Evolutionary conservation across 2,113 vertebrate species (phyloP).

Genomic region (Meleagris gallopavo): DNA sequence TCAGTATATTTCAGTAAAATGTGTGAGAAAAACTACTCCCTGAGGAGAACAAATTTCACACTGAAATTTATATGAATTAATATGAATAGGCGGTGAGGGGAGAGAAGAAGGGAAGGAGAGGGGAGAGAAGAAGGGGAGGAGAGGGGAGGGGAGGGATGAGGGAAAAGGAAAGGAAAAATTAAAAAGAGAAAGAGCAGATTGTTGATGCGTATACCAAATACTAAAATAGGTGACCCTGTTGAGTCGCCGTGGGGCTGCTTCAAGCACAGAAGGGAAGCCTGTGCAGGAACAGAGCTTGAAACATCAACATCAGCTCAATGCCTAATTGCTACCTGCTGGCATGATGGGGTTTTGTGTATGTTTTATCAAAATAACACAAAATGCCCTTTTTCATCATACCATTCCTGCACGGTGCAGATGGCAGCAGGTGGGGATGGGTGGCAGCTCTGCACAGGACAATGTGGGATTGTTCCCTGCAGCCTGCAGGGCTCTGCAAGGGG

Average conservation of each 20-base stretch:
- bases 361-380: not conserved
- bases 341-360: not conserved
- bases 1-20: no score
- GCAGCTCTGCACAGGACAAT: not conserved
- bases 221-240: not conserved
- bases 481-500: not conserved
- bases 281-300: not conserved
- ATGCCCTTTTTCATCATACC: not conserved
- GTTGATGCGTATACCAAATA: not conserved
- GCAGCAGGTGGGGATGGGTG: rapidly evolving
- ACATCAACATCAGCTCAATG: not conserved
- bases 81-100: no score
- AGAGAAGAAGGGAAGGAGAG: no score
- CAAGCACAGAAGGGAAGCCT: not conserved
- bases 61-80: no score
- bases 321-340: not conserved
- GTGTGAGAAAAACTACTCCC: no score
- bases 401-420: not conserved
- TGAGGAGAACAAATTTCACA: no score
- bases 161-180: no score
- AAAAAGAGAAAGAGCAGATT: not conserved
- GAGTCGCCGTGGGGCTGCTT: not conserved
- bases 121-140: no score
- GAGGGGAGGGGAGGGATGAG: no score
- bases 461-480: not conserved